Conservation (phyloP, 2,888 invertebrate species). For the Danaus chrysippus region DNA sequence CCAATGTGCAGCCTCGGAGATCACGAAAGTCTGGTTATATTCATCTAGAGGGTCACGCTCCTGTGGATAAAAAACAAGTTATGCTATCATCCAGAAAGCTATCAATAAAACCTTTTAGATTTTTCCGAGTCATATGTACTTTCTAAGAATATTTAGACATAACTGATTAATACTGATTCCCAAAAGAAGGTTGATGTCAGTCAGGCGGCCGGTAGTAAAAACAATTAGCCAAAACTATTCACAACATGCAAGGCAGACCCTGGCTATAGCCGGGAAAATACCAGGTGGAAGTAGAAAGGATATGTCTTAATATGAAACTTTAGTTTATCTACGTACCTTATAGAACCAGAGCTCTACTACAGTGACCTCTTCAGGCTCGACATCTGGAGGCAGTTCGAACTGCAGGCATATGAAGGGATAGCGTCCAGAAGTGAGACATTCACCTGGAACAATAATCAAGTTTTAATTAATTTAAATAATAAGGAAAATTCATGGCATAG, state of each 20-base stretch:
- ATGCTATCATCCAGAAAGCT: background rate
- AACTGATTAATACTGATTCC: too few relatives aligned
- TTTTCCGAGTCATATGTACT: too few relatives aligned
- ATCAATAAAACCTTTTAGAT: too few relatives aligned
- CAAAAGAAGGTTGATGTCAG: too few relatives aligned
- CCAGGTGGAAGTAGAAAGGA: too few relatives aligned
- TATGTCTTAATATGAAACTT: too few relatives aligned
- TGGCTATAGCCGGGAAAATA: too few relatives aligned
- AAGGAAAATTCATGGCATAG: background rate
- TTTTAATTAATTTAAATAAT: background rate
- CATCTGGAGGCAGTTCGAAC: constrained; percentile 87
- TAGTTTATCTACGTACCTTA: constrained; percentile 64
- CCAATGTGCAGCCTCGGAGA: constrained; percentile 89
- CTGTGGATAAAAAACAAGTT: constrained; percentile 40
- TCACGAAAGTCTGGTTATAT: constrained; percentile 86
- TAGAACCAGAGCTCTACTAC: constrained; percentile 90
- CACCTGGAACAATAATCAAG: constrained; percentile 52
- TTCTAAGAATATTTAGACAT: too few relatives aligned
- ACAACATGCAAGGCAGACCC: too few relatives aligned
- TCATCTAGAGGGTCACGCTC: constrained; percentile 81
- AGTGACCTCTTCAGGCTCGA: constrained; percentile 85
- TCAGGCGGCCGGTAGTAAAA: too few relatives aligned
- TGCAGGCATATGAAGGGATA: constrained; percentile 86
- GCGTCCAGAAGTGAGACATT: constrained; percentile 68
- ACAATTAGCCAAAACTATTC: too few relatives aligned